These are phyloP conservation scores for Nasonovia ribisnigri DNA, from an alignment of 2,888 invertebrate species.

Conservation along the genomic window DNA sequence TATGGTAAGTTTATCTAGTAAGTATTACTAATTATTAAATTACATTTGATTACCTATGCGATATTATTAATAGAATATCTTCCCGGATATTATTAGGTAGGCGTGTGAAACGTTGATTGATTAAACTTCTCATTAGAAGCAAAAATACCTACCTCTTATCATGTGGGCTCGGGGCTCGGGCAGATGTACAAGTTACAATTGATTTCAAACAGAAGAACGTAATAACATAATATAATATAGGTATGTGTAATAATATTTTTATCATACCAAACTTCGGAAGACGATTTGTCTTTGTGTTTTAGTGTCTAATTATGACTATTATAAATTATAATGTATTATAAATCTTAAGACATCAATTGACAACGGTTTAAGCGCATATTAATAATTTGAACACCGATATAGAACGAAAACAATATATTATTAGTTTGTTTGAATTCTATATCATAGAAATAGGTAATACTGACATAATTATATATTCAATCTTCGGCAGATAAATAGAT, in stretches of 20 bases:
- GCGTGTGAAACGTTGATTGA: background rate
- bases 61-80: background rate
- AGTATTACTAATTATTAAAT: background rate
- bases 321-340: background rate
- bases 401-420: background rate
- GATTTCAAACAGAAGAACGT: background rate
- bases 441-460: background rate
- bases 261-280: too few species aligned
- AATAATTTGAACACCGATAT: background rate
- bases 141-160: background rate
- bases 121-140: background rate
- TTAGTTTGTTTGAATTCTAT: background rate
- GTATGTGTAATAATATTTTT: too few species aligned
- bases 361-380: background rate
- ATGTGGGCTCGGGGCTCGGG: background rate
- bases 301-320: too few species aligned
- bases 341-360: background rate
- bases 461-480: background rate
- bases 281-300: too few species aligned
- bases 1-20: background rate
- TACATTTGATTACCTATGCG: background rate
- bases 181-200: background rate
- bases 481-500: background rate
- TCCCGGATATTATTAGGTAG: background rate
- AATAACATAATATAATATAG: background rate